A percentile compares a stretch with the other conserved stretches of the same genome.
phyloP scores from a whole-genome alignment of 2,113 vertebrate species.

The Hippocampus abdominalis region DNA sequence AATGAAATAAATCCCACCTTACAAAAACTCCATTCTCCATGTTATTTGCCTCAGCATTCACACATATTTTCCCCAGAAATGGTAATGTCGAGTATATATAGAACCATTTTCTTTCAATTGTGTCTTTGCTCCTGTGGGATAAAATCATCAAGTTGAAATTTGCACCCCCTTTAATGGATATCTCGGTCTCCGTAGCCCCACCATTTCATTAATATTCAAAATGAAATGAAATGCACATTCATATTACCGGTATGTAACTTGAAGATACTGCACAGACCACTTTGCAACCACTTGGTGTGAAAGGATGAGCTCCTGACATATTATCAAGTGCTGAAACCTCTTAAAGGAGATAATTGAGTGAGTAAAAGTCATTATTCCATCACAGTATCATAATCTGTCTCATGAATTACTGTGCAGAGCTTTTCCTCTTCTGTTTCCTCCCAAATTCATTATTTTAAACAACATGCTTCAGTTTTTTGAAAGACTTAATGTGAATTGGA shows the following conservation, averaged over 20 bases:
- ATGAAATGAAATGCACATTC: neutral
- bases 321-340: conserved; percentile 21
- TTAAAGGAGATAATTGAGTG: conserved; percentile 24
- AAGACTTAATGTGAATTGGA: neutral
- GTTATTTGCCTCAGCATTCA: no score
- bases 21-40: no score
- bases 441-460: neutral
- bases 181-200: neutral
- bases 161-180: neutral
- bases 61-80: no score
- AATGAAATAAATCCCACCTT: no score
- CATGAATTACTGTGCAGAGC: neutral
- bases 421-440: neutral
- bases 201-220: neutral
- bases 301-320: conserved; percentile 32
- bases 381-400: conserved; percentile 4
- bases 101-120: no score
- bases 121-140: no score
- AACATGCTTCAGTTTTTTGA: neutral
- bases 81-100: no score
- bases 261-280: neutral
- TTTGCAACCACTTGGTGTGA: neutral
- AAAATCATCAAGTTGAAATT: no score
- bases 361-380: conserved; percentile 11
- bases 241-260: neutral